Evolutionary conservation across 2,113 vertebrate species (phyloP), one percentile per base, ranked within the genome.

Genomic region (Pseudopipra pipra): DNA sequence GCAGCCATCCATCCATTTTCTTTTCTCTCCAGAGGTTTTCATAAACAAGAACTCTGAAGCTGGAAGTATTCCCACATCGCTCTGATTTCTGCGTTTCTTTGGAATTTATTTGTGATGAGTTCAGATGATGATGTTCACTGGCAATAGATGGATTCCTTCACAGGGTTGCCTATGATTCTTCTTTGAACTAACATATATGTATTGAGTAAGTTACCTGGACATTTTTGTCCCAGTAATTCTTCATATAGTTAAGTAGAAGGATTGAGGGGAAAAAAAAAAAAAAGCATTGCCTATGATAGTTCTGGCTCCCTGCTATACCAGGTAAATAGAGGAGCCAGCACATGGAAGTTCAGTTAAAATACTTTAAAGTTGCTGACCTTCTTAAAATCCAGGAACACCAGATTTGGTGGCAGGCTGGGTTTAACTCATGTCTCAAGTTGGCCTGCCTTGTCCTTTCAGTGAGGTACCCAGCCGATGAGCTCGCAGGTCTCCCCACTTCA

Each of bases 51-150:
- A 61, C 61, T 92, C 74, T 84, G 88, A 92, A 90, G 41, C 52
- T 90, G 68, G 41, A 35, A 82, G 37, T 37, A 82, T 78, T 81
- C 41, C 6, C 1, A 35, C 52, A 82, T 66, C 12, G 0, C 33
- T 89, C 41, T 59, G 37, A 86, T 92, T 85, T 90, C 72, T 81
- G 82, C 84, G 63, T 80, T 86, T 83, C 63, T 79, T 95, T 74
- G 63, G 12, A 78, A 63, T 77, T 76, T 82, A 54, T 76, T 24
- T 83, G 21, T 83, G 9, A 23, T 44, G 47, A 33, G 23, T 74
- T 92, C 75, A 54, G 44, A 67, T 52, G 30, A 12, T 73, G 41
- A 39, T 78, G 10, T 49, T 92, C 65, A 59, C 52, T 78, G 33
- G 44, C 33, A 83, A 31, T 76, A 58, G 15, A 25, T 62, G 5